Conservation (phyloP, 2,797 vertebrate species). For the Gymnocypris eckloni region DNA sequence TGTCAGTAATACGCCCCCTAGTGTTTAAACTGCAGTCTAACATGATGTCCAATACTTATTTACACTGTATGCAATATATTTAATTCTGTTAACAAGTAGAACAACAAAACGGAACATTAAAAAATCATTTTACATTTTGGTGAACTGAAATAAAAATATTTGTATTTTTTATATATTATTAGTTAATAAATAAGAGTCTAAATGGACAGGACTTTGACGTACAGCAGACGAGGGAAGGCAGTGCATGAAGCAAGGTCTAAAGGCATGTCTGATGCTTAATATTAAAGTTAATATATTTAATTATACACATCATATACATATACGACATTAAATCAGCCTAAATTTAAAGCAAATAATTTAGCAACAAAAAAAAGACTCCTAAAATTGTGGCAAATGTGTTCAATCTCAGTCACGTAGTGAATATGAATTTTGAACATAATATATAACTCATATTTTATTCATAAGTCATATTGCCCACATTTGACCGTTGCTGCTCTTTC, state of each 20-base stretch:
- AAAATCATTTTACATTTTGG: background rate
- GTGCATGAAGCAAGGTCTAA: background rate
- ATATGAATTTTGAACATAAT: too few species aligned
- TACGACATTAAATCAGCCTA: background rate
- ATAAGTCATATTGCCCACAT: too few species aligned
- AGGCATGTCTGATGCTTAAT: background rate
- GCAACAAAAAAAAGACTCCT: too few species aligned
- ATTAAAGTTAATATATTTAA: background rate
- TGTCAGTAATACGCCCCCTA: background rate
- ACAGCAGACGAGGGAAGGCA: background rate
- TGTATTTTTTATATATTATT: background rate
- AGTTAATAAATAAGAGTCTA: background rate
- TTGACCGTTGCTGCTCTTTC: too few species aligned
- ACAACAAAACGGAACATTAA: background rate
- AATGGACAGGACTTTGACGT: background rate
- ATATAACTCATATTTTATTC: too few species aligned
- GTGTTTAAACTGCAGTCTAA: background rate
- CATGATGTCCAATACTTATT: background rate
- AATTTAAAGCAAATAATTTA: background rate
- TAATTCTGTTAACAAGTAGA: background rate
- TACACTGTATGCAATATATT: background rate
- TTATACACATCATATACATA: too few species aligned
- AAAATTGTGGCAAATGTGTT: too few species aligned
- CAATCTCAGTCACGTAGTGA: too few species aligned
- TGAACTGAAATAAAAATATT: background rate